phyloP scores from a whole-genome alignment of 1,140 invertebrate genomes.

The Coptotermes formosanus region DNA sequence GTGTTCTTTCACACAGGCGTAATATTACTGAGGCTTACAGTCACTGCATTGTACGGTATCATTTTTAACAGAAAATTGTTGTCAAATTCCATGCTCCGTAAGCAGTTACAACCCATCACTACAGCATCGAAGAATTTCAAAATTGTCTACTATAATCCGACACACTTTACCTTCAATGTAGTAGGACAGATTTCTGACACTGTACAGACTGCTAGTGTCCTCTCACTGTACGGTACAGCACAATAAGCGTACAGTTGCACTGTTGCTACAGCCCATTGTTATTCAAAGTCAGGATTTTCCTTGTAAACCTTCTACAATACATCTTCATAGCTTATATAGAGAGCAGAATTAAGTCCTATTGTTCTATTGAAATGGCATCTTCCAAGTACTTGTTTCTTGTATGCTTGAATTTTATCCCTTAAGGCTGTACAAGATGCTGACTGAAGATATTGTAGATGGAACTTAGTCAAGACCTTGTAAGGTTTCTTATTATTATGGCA shows the following conservation, averaged over 20 bases:
- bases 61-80: too few relatives aligned
- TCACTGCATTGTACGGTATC: too few relatives aligned
- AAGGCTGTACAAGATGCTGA: not conserved
- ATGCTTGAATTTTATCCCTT: not conserved
- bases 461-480: too few relatives aligned
- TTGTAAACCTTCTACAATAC: not conserved
- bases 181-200: not conserved
- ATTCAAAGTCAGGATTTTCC: not conserved
- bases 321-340: not conserved
- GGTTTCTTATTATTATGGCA: too few relatives aligned
- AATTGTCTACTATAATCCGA: too few relatives aligned
- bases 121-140: too few relatives aligned
- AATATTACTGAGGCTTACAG: too few relatives aligned
- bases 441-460: too few relatives aligned
- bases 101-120: too few relatives aligned
- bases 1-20: too few relatives aligned
- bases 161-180: too few relatives aligned
- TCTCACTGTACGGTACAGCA: not conserved
- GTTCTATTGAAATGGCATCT: not conserved
- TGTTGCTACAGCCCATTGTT: not conserved
- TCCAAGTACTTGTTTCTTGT: not conserved
- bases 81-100: too few relatives aligned
- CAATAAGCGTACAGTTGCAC: not conserved
- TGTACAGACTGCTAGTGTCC: not conserved
- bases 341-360: conserved; percentile 6